These are phyloP conservation scores for Zosterops borbonicus DNA, from an alignment of 2,113 vertebrate species.

Conservation along the genomic window DNA sequence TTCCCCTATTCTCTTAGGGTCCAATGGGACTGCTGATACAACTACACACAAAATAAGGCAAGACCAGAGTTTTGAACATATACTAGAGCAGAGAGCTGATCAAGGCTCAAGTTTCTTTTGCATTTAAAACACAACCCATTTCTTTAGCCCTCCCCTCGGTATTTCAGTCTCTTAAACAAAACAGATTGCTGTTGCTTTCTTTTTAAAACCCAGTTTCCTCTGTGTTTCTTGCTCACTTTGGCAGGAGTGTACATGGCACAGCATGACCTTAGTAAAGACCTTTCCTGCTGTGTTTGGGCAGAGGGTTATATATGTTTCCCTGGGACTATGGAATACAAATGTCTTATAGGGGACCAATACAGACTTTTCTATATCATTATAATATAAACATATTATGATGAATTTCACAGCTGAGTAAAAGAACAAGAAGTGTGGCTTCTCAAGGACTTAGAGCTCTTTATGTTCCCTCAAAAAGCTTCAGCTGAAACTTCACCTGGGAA, in stretches of 20 bases:
- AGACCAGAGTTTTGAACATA: not conserved
- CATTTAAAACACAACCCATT: not conserved
- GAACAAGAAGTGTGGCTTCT: not conserved
- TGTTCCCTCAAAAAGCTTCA: not conserved
- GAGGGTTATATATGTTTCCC: not conserved
- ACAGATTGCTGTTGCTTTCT: fast-evolving
- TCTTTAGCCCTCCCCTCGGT: fast-evolving
- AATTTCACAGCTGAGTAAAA: not conserved
- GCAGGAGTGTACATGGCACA: fast-evolving
- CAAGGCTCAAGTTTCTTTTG: not conserved
- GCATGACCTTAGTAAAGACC: fast-evolving
- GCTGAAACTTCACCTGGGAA: not conserved
- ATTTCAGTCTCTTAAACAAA: not conserved
- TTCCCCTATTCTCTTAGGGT: not conserved
- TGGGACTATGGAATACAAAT: not conserved
- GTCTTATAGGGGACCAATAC: not conserved
- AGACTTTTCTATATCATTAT: not conserved
- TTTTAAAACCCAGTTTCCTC: not conserved
- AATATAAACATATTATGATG: not conserved
- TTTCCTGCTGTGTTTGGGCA: not conserved
- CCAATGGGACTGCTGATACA: not conserved
- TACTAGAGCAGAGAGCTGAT: not conserved
- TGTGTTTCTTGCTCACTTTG: not conserved
- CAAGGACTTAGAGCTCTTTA: not conserved
- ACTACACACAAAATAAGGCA: not conserved